These are phyloP conservation scores for Hypercompe scribonia DNA, from an alignment of 2,888 invertebrate species.

Conservation along the genomic window DNA sequence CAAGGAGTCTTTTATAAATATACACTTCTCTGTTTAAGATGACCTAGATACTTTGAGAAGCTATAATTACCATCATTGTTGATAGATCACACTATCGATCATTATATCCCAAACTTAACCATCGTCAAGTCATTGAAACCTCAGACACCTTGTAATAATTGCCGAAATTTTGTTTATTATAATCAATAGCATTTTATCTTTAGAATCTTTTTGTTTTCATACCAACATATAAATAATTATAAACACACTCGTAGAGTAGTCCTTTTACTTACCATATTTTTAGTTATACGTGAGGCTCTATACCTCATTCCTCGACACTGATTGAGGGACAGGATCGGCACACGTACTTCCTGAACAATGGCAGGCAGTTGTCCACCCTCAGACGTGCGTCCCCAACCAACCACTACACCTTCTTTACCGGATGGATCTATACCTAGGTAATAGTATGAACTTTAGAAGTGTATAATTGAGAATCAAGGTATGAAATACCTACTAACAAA, in stretches of 20 bases:
- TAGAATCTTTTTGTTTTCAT: not conserved
- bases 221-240: not conserved
- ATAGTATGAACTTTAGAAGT: not conserved
- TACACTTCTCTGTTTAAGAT: too few relatives aligned
- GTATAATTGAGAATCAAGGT: too few relatives aligned
- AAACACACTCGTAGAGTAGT: not conserved
- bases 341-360: constrained; percentile 93
- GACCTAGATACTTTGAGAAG: too few relatives aligned
- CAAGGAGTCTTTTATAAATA: not conserved
- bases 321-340: constrained; percentile 92
- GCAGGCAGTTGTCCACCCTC: constrained; percentile 93
- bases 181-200: not conserved
- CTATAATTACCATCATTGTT: too few relatives aligned
- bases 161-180: too few relatives aligned
- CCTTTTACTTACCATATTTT: constrained; percentile 88
- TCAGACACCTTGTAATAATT: too few relatives aligned
- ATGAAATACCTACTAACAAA: too few relatives aligned
- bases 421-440: constrained; percentile 88
- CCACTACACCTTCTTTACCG: constrained; percentile 91
- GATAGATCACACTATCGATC: too few relatives aligned
- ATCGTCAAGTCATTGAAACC: too few relatives aligned
- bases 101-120: too few relatives aligned
- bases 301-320: constrained; percentile 95
- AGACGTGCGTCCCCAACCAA: constrained; percentile 94
- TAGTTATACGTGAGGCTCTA: constrained; percentile 92